These are phyloP conservation scores for Eupithecia subumbrata DNA, from an alignment of 2,888 invertebrate species.

Conservation along the genomic window DNA sequence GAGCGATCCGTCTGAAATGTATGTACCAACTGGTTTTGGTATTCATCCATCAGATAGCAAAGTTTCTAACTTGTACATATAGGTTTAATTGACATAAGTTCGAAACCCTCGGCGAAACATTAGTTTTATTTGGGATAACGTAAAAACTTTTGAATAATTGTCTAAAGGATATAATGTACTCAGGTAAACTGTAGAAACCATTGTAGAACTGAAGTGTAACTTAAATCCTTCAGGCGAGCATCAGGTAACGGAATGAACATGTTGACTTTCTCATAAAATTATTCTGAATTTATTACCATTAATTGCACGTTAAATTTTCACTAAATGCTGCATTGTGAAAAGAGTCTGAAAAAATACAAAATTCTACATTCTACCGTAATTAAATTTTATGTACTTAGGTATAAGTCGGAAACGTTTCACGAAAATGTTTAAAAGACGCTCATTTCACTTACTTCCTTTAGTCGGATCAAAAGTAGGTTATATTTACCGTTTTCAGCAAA, in stretches of 20 bases:
- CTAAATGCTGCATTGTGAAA: background rate
- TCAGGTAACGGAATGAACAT: background rate
- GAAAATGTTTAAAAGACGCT: slow-evolving; percentile 6
- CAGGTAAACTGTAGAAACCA: background rate
- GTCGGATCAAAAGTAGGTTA: slow-evolving; percentile 25
- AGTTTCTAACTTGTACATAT: no score
- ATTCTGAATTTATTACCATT: slow-evolving; percentile 4
- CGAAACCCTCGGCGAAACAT: no score
- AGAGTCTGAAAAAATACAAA: background rate
- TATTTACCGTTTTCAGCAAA: slow-evolving; percentile 28
- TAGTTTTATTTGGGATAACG: no score
- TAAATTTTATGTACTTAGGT: background rate
- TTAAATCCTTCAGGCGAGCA: background rate
- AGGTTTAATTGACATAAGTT: no score
- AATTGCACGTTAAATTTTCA: background rate
- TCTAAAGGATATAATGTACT: no score
- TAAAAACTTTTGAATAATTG: no score
- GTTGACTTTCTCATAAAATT: background rate
- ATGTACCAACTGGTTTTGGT: no score
- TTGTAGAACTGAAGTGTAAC: background rate
- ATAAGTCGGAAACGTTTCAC: background rate
- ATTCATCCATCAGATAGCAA: no score
- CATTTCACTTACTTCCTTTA: slow-evolving; percentile 9
- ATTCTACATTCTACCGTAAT: background rate
- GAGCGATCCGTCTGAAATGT: no score